phyloP scores from a whole-genome alignment of 2,797 vertebrate species.

The Spinus pinus region DNA sequence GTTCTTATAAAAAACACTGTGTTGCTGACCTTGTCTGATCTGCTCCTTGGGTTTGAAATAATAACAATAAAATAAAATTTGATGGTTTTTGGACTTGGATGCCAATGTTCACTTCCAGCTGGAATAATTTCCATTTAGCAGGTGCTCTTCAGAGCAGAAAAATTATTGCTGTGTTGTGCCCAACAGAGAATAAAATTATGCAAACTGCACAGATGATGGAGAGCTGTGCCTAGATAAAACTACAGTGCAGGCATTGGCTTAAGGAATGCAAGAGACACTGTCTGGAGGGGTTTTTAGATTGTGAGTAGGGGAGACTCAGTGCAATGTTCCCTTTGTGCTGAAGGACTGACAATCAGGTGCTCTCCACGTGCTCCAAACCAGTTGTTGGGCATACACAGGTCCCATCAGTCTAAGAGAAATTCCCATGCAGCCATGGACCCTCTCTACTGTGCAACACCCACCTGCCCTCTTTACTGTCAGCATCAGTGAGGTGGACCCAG shows the following conservation, averaged over 20 bases:
- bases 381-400: background rate
- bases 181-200: slow-evolving; percentile 4
- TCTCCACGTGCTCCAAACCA: background rate
- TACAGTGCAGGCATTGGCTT: background rate
- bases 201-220: background rate
- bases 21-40: background rate
- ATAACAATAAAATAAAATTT: background rate
- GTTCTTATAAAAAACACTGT: background rate
- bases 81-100: background rate
- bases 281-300: background rate
- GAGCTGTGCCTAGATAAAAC: background rate
- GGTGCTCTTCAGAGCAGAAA: slow-evolving; percentile 31
- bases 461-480: background rate
- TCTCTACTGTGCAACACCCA: background rate
- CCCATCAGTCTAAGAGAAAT: background rate
- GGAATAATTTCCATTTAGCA: slow-evolving; percentile 38
- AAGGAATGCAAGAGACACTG: background rate
- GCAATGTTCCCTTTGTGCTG: background rate
- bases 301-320: background rate
- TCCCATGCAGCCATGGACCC: background rate
- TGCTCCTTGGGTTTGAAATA: background rate
- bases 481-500: too few relatives aligned
- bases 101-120: background rate
- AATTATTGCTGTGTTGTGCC: background rate
- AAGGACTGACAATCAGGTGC: background rate